A percentile compares a stretch with the other conserved stretches of the same genome.
Evolutionary conservation across 2,113 vertebrate species (phyloP).

Genomic region (Oxygymnocypris stewartii): DNA sequence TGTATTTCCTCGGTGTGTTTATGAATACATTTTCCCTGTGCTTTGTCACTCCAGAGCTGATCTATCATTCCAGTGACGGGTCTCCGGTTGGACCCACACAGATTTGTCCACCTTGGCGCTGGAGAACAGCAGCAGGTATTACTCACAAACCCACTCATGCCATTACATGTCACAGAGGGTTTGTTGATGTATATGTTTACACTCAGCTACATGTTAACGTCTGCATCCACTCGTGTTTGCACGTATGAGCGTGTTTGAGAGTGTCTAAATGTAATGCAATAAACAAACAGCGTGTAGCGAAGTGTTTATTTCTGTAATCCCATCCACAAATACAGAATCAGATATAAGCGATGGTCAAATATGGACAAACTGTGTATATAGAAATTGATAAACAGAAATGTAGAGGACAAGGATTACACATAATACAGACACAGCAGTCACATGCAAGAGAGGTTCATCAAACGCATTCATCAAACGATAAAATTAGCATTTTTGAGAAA

Average conservation of each 20-base stretch:
- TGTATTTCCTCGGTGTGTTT: background rate
- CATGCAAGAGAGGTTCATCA: background rate
- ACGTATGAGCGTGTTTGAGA: background rate
- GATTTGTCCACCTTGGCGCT: constrained; percentile 13
- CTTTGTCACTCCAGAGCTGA: constrained; percentile 56
- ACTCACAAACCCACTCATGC: background rate
- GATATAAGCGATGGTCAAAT: background rate
- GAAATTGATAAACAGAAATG: background rate
- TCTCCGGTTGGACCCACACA: background rate
- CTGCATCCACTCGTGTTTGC: background rate
- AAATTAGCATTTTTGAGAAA: no score
- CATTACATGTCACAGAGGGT: background rate
- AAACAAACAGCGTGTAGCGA: background rate
- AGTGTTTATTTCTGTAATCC: constrained; percentile 6
- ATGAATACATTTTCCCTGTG: constrained; percentile 30
- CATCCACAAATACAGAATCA: background rate
- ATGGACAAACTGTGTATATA: background rate
- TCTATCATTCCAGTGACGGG: constrained; percentile 55
- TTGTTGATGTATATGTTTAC: constrained; percentile 20
- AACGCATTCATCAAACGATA: no score
- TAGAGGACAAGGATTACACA: background rate
- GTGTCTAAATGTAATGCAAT: background rate
- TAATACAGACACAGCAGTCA: background rate
- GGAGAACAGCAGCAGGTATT: background rate
- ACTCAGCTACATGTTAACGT: background rate